Conservation (phyloP, 2,888 invertebrate species). For the Lucinisca nassula region DNA sequence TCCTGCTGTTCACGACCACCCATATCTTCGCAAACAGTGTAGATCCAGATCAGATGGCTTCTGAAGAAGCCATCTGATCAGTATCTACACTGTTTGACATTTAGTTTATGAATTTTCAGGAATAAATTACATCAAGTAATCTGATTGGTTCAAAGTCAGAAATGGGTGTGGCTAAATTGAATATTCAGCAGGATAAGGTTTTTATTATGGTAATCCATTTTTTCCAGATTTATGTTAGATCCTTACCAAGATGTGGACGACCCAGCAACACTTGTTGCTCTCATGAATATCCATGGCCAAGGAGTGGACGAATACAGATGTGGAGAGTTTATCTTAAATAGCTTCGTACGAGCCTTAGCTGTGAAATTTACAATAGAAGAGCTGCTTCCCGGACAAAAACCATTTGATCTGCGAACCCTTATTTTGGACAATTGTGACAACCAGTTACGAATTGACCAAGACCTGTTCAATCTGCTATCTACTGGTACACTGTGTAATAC, state of each 20-base stretch:
- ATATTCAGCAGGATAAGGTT: too few species aligned
- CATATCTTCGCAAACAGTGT: too few species aligned
- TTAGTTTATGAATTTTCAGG: too few species aligned
- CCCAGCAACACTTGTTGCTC: conserved; percentile 73
- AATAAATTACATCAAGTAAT: too few species aligned
- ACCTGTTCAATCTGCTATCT: conserved; percentile 84
- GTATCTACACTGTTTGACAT: too few species aligned
- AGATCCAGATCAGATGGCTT: too few species aligned
- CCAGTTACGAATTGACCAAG: conserved; percentile 79
- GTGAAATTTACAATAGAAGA: conserved; percentile 85
- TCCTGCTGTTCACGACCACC: too few species aligned
- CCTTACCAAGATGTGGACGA: not conserved
- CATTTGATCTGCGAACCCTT: conserved; percentile 72
- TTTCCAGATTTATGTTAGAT: not conserved
- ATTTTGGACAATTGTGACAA: conserved; percentile 84
- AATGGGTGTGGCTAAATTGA: too few species aligned
- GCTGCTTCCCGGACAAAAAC: conserved; percentile 6
- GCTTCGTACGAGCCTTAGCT: conserved; percentile 84
- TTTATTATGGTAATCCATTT: too few species aligned
- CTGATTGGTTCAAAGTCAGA: too few species aligned
- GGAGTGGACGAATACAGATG: conserved; percentile 78
- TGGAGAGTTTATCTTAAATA: conserved; percentile 75
- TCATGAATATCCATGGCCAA: conserved; percentile 80
- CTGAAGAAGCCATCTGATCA: too few species aligned
- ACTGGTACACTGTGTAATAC: conserved; percentile 84